Evolutionary conservation across 2,888 invertebrate species (phyloP), one percentile per base, ranked within the genome.

Genomic region (Schizaphis graminum): DNA sequence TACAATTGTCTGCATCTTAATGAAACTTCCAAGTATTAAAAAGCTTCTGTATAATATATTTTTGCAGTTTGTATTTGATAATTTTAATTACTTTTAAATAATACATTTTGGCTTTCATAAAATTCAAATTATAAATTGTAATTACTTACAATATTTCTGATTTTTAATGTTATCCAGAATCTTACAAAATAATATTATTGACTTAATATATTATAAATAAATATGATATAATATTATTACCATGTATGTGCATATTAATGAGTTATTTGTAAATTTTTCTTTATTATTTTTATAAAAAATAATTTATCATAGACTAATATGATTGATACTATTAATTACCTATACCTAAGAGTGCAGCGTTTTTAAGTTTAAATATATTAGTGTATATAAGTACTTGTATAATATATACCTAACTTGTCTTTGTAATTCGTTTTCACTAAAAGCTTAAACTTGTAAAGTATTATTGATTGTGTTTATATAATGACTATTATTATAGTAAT

Each of bases 41-140:
- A 87, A 86, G 47, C 86, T 47, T 61, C n/a, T 41, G n/a, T 26
- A 21, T 56, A 26, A n/a, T 21, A 84, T 85, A 35, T 77, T 21
- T 77, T 77, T 77, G 24, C 21, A 77, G 77, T 77, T 77, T 35
- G n/a, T 21, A 49, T 53, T 91, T n/a, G 5, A 28, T 77, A 53
- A 84, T 91, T 84, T 16, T 77, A 84, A 91, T 35, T 53, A 91
- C 8, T 77, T 77, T 21, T 77, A 26, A 77, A 77, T 77, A 35
- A 77, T 35, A 35, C 35, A 41, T 41, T 53, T 26, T 1, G 3
- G 44, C 41, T 28, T 53, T 1, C 4, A 47, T 84, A 41, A 8
- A 28, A 91, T 53, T 84, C 16, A 84, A 57, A 89, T 44, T 21
- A 57, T 26, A 56, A 67, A 88, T 56, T 53, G 24, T 56, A 88